Evolutionary conservation across 1,140 invertebrate species (phyloP).

Genomic region (Odontomachus brunneus): DNA sequence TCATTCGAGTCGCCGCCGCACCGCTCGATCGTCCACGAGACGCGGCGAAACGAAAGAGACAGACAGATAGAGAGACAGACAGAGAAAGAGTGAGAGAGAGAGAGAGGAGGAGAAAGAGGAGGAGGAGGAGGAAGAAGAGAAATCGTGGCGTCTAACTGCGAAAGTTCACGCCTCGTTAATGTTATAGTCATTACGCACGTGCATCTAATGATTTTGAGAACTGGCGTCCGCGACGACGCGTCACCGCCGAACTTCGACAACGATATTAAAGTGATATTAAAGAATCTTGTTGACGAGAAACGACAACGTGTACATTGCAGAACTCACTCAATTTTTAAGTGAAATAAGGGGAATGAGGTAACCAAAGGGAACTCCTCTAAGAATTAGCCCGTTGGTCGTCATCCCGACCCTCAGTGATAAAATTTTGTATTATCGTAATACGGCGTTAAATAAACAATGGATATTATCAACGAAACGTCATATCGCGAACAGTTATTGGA

Average conservation of each 20-base stretch:
- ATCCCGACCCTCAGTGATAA: too few relatives aligned
- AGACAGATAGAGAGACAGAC: neutral
- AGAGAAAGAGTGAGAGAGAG: neutral
- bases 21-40: slow-evolving; percentile 27
- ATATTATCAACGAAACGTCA: slow-evolving; percentile 1
- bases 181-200: slow-evolving; percentile 45
- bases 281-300: too few relatives aligned
- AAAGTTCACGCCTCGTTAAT: slow-evolving; percentile 54
- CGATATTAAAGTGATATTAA: too few relatives aligned
- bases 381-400: too few relatives aligned
- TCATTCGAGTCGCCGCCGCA: slow-evolving; percentile 21
- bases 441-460: neutral
- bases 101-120: neutral
- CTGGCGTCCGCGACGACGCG: neutral
- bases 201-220: slow-evolving; percentile 16
- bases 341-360: too few relatives aligned
- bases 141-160: slow-evolving; percentile 23
- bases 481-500: neutral
- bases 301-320: too few relatives aligned
- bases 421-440: too few relatives aligned
- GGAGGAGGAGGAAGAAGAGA: neutral
- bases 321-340: too few relatives aligned
- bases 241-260: neutral
- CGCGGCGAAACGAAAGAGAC: neutral
- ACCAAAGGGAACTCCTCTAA: too few relatives aligned